Evolutionary conservation across 2,888 invertebrate species (phyloP).

Genomic region (Carpatolechia fugitivella): DNA sequence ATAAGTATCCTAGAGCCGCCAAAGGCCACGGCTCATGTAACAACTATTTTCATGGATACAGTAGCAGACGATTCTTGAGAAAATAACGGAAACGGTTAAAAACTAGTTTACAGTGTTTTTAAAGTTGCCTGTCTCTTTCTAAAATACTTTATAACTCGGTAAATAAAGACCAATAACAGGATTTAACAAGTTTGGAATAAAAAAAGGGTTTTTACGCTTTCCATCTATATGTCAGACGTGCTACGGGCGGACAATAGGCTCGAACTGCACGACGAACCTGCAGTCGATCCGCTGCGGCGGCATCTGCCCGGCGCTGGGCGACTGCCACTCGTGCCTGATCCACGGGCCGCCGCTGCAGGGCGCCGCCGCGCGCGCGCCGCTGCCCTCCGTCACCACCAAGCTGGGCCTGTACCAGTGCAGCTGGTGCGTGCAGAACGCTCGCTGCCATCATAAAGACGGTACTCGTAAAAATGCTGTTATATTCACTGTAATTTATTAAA

Average conservation of each 20-base stretch:
- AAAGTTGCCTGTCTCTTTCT: too few species aligned
- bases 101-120: too few species aligned
- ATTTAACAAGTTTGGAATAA: too few species aligned
- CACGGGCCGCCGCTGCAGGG: slow-evolving; percentile 82
- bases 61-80: too few species aligned
- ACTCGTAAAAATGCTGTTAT: too few species aligned
- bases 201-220: neutral
- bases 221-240: slow-evolving; percentile 75
- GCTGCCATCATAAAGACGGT: slow-evolving; percentile 93
- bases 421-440: slow-evolving; percentile 96
- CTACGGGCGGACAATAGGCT: slow-evolving; percentile 90
- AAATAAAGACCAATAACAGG: too few species aligned
- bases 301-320: slow-evolving; percentile 92
- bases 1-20: too few species aligned
- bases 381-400: slow-evolving; percentile 85
- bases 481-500: too few species aligned
- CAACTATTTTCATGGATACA: too few species aligned
- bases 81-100: too few species aligned
- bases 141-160: too few species aligned
- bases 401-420: slow-evolving; percentile 89
- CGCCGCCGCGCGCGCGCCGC: slow-evolving; percentile 50
- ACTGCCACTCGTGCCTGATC: slow-evolving; percentile 94
- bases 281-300: slow-evolving; percentile 93
- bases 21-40: too few species aligned
- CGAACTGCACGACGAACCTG: slow-evolving; percentile 93